A percentile compares a stretch with the other conserved stretches of the same genome.
Conservation (phyloP, 2,797 vertebrate genomes). For the Enteromius anoplus region DNA sequence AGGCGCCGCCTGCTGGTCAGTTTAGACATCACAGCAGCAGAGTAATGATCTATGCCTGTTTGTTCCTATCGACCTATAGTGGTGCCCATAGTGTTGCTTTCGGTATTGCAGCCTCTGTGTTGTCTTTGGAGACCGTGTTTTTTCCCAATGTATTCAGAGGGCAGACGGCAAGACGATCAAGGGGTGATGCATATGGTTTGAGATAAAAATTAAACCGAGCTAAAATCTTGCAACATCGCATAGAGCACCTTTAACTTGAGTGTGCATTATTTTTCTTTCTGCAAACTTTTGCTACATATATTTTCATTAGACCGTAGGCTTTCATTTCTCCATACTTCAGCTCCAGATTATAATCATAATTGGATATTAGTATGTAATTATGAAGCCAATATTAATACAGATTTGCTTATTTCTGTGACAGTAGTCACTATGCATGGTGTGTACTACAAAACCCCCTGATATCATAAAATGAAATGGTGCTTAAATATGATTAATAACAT, state of each 20-base stretch:
- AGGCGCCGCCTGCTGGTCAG: slow-evolving; percentile 42
- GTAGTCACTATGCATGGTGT: background rate
- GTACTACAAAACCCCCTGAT: background rate
- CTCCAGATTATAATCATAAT: background rate
- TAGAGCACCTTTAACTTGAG: no score
- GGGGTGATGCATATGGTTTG: no score
- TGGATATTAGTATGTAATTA: background rate
- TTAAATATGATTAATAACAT: background rate
- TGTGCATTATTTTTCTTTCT: no score
- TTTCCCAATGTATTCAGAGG: no score
- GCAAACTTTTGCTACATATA: no score
- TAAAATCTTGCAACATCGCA: no score
- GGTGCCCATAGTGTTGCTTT: no score
- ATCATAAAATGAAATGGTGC: background rate
- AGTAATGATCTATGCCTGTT: background rate
- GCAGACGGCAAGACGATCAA: no score
- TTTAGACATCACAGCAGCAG: slow-evolving; percentile 18
- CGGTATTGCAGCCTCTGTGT: no score
- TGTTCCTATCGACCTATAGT: background rate
- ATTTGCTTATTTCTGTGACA: background rate
- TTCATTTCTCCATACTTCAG: background rate
- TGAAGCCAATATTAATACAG: background rate
- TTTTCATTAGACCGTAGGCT: background rate
- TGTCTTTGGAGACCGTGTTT: no score
- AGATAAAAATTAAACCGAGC: no score